Evolutionary conservation across 2,888 invertebrate species (phyloP), one percentile per base, ranked within the genome.

Genomic region (Temnothorax unifasciatus): DNA sequence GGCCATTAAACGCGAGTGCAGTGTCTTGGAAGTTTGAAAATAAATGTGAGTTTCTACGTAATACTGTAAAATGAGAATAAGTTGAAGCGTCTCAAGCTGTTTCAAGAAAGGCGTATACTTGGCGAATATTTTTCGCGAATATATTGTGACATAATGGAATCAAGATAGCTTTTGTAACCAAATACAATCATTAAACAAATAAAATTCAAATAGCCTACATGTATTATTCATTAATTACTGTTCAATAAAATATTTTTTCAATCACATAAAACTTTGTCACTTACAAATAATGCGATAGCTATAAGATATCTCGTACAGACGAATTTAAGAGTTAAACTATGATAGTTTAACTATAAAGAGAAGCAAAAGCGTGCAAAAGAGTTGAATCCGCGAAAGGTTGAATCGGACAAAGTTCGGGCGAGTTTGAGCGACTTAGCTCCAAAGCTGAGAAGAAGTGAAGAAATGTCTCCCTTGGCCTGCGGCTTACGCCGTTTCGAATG

Each of bases 401-500:
- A 91, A 85, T 90, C 88, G 89, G 86, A 89, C 88, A 89, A 92
- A 92, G 92, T 92, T 92, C 89, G 87, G 75, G 83, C 84, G 89
- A 92, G 92, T 92, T 92, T 90, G 89, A 87, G 85, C 91, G 88
- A 90, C 89, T 86, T 86, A 87, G 74, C 81, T 29, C 29, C 25
- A 13, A 47, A 71, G 59, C 38, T 68, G 57, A 59, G 57, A 44
- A 57, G 82, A 64, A 82, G 66, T 47, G 83, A 88, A 90, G 92
- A 89, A 90, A 90, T 85, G 88, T 90, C 88, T 87, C 89, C 84
- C 85, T 71, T 88, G 89, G 89, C 90, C 90, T 85, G 90, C 89
- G 90, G 91, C 91, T 92, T 88, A 90, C 90, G 89, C 86, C 89
- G 88, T 90, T 89, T 86, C 86, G 88, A 91, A 93, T 93, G 92